phyloP scores from a whole-genome alignment of 2,797 vertebrate genomes.

The Megalops cyprinoides region DNA sequence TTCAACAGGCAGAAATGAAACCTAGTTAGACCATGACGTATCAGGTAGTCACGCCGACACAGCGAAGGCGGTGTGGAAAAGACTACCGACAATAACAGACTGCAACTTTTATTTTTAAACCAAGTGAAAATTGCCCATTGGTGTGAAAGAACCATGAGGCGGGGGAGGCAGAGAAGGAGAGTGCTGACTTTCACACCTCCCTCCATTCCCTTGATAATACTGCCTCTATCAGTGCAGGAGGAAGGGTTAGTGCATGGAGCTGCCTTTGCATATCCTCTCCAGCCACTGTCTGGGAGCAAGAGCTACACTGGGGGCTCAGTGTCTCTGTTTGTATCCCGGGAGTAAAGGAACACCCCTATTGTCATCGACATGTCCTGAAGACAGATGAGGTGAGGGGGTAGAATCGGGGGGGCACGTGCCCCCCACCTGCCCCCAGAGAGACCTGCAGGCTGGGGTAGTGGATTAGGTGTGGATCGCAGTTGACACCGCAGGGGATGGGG shows the following conservation, averaged over 20 bases:
- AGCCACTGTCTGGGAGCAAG: constrained; percentile 32
- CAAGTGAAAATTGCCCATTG: not conserved
- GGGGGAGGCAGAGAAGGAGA: not conserved
- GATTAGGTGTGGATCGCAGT: constrained; percentile 73
- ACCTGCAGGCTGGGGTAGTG: constrained; percentile 65
- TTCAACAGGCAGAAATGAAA: not conserved
- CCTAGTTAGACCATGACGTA: not conserved
- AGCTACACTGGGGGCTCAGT: constrained; percentile 44
- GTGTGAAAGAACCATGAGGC: not conserved
- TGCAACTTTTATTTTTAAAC: not conserved
- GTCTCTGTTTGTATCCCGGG: constrained; percentile 43
- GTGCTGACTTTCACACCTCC: not conserved
- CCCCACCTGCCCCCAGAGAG: constrained; percentile 56
- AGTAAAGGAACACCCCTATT: constrained; percentile 43
- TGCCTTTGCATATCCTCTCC: not conserved
- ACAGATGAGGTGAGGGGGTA: constrained; percentile 64
- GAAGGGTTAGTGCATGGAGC: not conserved
- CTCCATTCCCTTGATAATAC: not conserved
- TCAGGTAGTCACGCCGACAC: not conserved
- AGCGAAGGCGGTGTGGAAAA: not conserved
- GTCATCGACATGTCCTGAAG: constrained; percentile 61
- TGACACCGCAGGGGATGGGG: constrained; percentile 61
- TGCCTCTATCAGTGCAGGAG: not conserved
- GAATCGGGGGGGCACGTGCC: constrained; percentile 51
- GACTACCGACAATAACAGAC: not conserved